These are phyloP conservation scores for Microctenopoma lineatum DNA, from an alignment of 2,797 vertebrate genomes.

Conservation along the genomic window DNA sequence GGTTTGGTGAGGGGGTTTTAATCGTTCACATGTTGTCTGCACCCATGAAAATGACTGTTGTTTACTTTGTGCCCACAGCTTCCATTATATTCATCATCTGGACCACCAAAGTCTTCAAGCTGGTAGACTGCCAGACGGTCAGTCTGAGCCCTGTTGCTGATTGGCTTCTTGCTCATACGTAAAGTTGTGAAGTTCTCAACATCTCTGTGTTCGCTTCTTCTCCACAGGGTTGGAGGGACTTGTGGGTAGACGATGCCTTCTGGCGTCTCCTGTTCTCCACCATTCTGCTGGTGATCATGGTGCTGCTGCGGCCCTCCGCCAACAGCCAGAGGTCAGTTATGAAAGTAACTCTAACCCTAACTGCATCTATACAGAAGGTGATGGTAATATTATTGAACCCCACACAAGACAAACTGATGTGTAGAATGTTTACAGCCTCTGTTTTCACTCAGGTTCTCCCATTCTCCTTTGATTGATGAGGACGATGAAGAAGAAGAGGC, in stretches of 20 bases:
- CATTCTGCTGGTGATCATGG: constrained; percentile 97
- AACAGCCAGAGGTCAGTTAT: constrained; percentile 91
- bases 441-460: constrained; percentile 88
- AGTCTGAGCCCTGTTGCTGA: constrained; percentile 63
- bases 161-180: constrained; percentile 7
- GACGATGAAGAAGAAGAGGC: constrained; percentile 95
- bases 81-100: constrained; percentile 97
- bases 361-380: no score
- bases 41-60: constrained; percentile 8
- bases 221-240: constrained; percentile 91
- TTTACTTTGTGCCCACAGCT: constrained; percentile 80
- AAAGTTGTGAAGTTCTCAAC: constrained; percentile 8
- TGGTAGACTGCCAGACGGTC: constrained; percentile 95
- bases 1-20: neutral
- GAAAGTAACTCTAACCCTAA: no score
- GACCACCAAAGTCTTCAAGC: constrained; percentile 96
- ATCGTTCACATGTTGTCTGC: constrained; percentile 25
- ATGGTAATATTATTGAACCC: no score
- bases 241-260: constrained; percentile 97
- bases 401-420: no score
- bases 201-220: constrained; percentile 2
- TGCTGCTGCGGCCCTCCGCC: constrained; percentile 93
- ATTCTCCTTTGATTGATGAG: constrained; percentile 95
- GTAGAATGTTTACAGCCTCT: neutral
- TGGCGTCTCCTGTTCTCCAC: constrained; percentile 96